Percentiles rank a stretch among this genome's conserved stretches.
Conservation (phyloP, 2,113 vertebrate genomes). For the Bucco capensis region DNA sequence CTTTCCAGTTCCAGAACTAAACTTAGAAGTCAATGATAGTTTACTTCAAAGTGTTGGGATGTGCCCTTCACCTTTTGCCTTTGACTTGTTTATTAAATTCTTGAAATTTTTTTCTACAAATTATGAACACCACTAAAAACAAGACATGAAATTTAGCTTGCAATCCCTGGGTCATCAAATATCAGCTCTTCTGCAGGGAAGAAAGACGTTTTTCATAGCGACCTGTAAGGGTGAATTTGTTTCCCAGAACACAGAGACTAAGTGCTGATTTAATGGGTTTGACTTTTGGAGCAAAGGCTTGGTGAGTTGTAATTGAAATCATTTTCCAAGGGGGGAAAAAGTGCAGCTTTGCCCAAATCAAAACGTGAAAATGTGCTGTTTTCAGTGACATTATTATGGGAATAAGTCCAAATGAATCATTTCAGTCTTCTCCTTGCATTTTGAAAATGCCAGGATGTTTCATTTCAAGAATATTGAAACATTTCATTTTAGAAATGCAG, state of each 20-base stretch:
- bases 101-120: background rate
- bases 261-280: constrained; percentile 11
- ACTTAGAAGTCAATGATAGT: constrained; percentile 10
- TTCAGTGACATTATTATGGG: constrained; percentile 52
- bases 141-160: background rate
- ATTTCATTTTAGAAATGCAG: constrained; percentile 14
- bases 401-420: constrained; percentile 52
- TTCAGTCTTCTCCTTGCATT: constrained; percentile 41
- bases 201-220: background rate
- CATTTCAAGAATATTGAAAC: constrained; percentile 48
- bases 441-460: constrained; percentile 57
- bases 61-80: background rate
- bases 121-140: background rate
- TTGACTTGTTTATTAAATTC: constrained; percentile 7
- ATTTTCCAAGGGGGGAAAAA: background rate
- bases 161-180: background rate
- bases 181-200: background rate
- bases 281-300: constrained; percentile 13
- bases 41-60: constrained; percentile 10
- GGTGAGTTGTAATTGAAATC: constrained; percentile 26
- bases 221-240: background rate
- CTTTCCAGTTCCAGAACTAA: constrained; percentile 34
- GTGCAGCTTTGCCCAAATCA: background rate
- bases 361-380: constrained; percentile 48
- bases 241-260: background rate